phyloP scores from a whole-genome alignment of 2,113 vertebrate genomes.

The Genyomyrus donnyi region DNA sequence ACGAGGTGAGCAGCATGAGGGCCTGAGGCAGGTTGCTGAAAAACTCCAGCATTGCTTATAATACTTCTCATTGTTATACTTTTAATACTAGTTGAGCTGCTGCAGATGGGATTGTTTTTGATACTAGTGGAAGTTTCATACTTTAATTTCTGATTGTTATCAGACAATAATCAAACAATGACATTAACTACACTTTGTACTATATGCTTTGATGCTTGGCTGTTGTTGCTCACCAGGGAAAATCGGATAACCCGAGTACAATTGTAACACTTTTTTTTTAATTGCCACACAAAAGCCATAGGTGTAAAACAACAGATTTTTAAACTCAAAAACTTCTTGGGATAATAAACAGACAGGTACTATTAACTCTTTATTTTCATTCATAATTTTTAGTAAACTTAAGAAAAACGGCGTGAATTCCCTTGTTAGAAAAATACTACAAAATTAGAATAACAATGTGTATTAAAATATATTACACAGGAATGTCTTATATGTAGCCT shows the following conservation, averaged over 20 bases:
- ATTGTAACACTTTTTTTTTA: too few relatives aligned
- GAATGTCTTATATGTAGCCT: not conserved
- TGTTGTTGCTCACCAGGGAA: too few relatives aligned
- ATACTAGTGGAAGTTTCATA: not conserved
- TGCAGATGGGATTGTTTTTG: not conserved
- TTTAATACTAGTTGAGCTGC: not conserved
- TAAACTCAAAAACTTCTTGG: not conserved
- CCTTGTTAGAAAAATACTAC: not conserved
- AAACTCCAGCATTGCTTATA: not conserved
- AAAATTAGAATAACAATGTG: not conserved
- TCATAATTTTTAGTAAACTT: not conserved
- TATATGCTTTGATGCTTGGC: too few relatives aligned
- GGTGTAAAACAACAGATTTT: too few relatives aligned
- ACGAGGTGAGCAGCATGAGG: conserved; percentile 68
- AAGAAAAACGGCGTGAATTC: not conserved
- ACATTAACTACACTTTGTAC: too few relatives aligned
- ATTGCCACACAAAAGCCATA: too few relatives aligned
- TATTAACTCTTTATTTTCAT: not conserved
- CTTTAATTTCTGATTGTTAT: too few relatives aligned
- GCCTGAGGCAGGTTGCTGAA: not conserved
- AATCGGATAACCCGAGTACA: too few relatives aligned
- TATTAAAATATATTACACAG: not conserved
- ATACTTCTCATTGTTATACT: not conserved
- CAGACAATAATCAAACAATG: too few relatives aligned
- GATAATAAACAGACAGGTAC: not conserved